Evolutionary conservation across 2,797 vertebrate genomes (phyloP), one percentile per base, ranked within the genome.

Genomic region (Cetoscarus ocellatus): DNA sequence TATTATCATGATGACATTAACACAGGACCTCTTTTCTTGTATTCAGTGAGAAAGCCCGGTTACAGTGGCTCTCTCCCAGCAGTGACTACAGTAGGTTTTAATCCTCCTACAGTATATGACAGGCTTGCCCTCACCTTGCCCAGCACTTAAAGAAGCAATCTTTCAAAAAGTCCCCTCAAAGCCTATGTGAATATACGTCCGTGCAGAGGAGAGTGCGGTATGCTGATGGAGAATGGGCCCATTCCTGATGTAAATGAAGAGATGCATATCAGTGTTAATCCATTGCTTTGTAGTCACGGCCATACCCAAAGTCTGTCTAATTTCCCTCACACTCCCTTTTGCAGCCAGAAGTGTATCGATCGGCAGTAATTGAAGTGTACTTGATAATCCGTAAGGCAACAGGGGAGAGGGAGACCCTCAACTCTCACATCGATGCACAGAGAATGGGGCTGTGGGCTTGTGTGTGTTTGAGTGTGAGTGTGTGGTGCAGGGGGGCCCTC

Each of bases 201-300:
- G 80, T 75, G 88, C 84, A 86, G 70, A 88, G 81, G 84, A 89
- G 90, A 89, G 90, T 84, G 89, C 82, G 75, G 85, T 80, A 76
- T 86, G 92, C 84, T 88, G 91, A 88, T 94, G 89, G 93, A 85
- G 91, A 91, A 91, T 80, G 88, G 92, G 91, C 91, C 92, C 92
- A 89, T 94, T 94, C 92, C 83, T 91, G 90, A 95, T 95, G 93
- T 95, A 95, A 95, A 95, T 95, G 92, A 95, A 95, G 93, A 95
- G 94, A 95, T 95, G 94, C 94, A 95, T 95, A 95, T 95, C 94
- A 91, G 88, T 90, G 92, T 94, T 95, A 95, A 95, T 95, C 94
- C 93, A 94, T 95, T 94, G 93, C 94, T 95, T 95, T 95, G 94
- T 94, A 95, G 94, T 95, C 94, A 94, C 90, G 86, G 92, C 94